Conservation (phyloP, 23 tunicate genomes). For the Halocynthia roretzi region DNA sequence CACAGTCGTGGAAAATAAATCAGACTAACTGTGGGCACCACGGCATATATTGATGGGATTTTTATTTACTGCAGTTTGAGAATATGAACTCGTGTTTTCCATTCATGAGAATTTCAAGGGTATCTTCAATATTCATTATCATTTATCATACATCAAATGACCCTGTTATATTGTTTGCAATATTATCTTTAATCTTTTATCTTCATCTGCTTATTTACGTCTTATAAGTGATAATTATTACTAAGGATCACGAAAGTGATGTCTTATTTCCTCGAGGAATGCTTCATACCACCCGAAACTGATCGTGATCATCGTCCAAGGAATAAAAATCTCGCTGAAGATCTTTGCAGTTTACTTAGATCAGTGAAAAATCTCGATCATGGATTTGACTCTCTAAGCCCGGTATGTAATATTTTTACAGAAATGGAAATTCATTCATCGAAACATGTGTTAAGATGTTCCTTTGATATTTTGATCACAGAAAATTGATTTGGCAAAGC, state of each 20-base stretch:
- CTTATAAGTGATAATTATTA: neutral
- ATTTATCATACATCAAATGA: too few relatives aligned
- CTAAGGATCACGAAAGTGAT: neutral
- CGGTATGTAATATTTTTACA: constrained; percentile 13
- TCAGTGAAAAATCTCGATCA: constrained; percentile 17
- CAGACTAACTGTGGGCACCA: too few relatives aligned
- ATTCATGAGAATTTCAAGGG: too few relatives aligned
- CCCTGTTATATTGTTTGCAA: too few relatives aligned
- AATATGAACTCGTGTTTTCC: too few relatives aligned
- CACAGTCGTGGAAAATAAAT: too few relatives aligned
- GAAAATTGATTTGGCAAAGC: constrained; percentile 35
- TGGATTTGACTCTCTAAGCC: constrained; percentile 17
- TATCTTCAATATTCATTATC: too few relatives aligned
- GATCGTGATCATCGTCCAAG: neutral
- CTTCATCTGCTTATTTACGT: neutral
- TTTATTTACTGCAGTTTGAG: too few relatives aligned
- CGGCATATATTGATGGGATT: too few relatives aligned
- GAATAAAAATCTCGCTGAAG: neutral
- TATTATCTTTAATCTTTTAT: neutral
- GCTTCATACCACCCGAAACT: neutral
- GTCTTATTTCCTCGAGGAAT: constrained; percentile 1
- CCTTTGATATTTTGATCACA: constrained; percentile 5
- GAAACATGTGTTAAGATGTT: neutral
- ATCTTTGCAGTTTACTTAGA: neutral
- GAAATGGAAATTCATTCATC: neutral